These are phyloP conservation scores for Drosophila varians DNA, from an alignment of 1,140 invertebrate genomes.

Conservation along the genomic window DNA sequence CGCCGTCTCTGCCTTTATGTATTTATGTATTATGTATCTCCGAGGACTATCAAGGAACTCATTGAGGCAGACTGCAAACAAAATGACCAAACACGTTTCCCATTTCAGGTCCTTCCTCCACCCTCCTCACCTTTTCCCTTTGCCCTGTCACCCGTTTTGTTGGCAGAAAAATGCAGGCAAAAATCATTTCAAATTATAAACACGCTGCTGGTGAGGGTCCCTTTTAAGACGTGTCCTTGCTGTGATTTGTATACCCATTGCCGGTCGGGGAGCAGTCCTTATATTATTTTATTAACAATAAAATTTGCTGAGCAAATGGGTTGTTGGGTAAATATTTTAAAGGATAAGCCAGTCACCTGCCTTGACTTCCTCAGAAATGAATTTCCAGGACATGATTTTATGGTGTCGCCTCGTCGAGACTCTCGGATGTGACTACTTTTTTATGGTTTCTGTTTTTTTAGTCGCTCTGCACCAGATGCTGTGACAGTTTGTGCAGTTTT, in stretches of 20 bases:
- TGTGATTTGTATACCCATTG: slow-evolving; percentile 19
- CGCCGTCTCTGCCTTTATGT: too few species aligned
- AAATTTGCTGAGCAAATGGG: too few species aligned
- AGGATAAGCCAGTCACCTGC: not conserved
- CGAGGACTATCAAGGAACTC: slow-evolving; percentile 44
- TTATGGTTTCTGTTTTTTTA: slow-evolving; percentile 20
- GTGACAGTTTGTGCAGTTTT: slow-evolving; percentile 42
- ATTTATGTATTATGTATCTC: slow-evolving; percentile 2
- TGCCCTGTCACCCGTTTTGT: slow-evolving; percentile 29
- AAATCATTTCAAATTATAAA: slow-evolving; percentile 78
- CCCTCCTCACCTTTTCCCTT: not conserved
- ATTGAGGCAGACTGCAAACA: slow-evolving; percentile 37
- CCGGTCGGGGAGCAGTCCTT: not conserved
- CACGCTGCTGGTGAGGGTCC: slow-evolving; percentile 46
- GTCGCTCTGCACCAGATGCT: slow-evolving; percentile 23
- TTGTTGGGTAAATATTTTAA: not conserved
- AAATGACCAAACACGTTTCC: slow-evolving; percentile 53
- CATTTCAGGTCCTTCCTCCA: slow-evolving; percentile 12
- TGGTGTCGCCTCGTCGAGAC: slow-evolving; percentile 9
- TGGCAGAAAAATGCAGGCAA: slow-evolving; percentile 61
- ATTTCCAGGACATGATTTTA: not conserved
- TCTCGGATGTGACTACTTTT: slow-evolving; percentile 1
- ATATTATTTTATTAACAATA: not conserved
- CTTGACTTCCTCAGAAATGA: not conserved
- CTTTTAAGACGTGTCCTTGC: slow-evolving; percentile 45